Evolutionary conservation across 2,797 vertebrate species (phyloP).

Genomic region (Spheniscus humboldti): DNA sequence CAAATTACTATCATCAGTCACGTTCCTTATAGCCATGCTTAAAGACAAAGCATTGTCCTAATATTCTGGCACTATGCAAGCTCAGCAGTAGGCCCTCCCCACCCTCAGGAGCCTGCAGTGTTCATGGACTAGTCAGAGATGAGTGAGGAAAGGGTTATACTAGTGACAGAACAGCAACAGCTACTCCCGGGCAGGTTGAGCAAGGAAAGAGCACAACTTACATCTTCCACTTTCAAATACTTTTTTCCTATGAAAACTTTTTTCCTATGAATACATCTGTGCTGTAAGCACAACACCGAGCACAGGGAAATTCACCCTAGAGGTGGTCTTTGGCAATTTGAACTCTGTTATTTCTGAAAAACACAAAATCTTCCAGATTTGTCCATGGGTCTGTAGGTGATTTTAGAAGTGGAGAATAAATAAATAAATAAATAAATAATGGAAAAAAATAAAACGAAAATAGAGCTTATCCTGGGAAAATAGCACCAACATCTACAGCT

Average conservation of each 20-base stretch:
- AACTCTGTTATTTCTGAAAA: background rate
- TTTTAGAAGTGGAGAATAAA: background rate
- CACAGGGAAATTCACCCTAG: background rate
- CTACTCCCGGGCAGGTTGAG: background rate
- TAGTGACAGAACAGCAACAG: background rate
- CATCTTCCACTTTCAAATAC: background rate
- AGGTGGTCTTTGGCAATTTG: background rate
- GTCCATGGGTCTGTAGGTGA: background rate
- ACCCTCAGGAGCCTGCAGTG: background rate
- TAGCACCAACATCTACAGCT: conserved; percentile 29
- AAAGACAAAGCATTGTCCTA: background rate
- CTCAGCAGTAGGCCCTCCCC: background rate
- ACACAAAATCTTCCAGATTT: background rate
- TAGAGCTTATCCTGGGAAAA: conserved; percentile 63
- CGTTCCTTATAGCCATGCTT: background rate
- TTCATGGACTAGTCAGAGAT: background rate
- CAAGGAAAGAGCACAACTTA: background rate
- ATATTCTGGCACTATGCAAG: background rate
- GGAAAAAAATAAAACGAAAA: background rate
- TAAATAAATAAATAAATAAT: background rate
- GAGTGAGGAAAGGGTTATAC: background rate
- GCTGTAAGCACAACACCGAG: background rate
- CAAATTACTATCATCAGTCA: background rate
- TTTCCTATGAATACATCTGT: background rate
- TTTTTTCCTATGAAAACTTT: background rate